These are phyloP conservation scores for Oxystoma pomonae DNA, from an alignment of 2,888 invertebrate species.

Conservation along the genomic window DNA sequence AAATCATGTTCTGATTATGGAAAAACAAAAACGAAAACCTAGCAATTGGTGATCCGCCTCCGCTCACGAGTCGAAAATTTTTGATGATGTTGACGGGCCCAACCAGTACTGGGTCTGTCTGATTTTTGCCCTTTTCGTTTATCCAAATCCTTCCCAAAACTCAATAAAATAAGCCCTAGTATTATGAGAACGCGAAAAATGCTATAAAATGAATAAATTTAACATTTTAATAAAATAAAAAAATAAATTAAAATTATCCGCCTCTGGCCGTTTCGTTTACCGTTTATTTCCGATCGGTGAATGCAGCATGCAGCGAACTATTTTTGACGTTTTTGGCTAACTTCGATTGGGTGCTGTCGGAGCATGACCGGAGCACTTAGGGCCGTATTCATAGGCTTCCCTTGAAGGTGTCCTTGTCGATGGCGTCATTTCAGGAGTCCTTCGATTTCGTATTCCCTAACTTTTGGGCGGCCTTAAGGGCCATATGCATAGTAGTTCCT, in stretches of 20 bases:
- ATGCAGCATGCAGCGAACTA: neutral
- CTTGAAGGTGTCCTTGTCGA: too few species aligned
- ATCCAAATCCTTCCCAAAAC: neutral
- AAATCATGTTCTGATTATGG: neutral
- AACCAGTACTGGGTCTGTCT: constrained; percentile 32
- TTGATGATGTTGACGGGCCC: constrained; percentile 45
- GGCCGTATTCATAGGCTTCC: too few species aligned
- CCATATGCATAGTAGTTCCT: too few species aligned
- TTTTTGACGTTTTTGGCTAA: neutral
- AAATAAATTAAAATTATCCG: constrained; percentile 23
- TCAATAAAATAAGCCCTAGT: neutral
- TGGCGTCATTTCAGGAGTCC: too few species aligned
- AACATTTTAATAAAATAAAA: constrained; percentile 20
- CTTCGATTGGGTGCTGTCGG: too few species aligned
- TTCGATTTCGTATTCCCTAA: too few species aligned
- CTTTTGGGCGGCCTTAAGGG: too few species aligned
- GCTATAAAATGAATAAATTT: constrained; percentile 11
- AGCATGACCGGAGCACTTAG: too few species aligned
- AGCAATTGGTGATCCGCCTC: constrained; percentile 17
- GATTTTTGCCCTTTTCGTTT: constrained; percentile 6
- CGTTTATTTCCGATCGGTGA: constrained; percentile 19
- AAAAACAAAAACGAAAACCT: neutral
- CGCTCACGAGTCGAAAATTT: constrained; percentile 41
- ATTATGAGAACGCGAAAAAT: neutral
- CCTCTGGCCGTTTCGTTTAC: constrained; percentile 20